These are phyloP conservation scores for Drosophila testacea DNA, from an alignment of 2,888 invertebrate genomes.

Conservation along the genomic window DNA sequence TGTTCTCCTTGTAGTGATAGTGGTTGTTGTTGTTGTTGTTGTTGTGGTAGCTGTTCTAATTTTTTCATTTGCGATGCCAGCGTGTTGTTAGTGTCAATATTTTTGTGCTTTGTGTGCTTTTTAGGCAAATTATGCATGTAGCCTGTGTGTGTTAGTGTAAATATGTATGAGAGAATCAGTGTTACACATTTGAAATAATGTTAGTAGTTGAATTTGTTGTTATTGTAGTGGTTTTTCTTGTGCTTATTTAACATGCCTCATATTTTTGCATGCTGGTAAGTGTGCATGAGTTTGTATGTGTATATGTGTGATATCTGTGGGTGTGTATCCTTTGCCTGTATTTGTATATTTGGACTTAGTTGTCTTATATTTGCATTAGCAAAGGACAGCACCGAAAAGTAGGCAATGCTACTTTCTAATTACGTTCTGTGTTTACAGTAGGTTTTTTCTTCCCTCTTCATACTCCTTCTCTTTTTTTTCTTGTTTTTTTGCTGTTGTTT, in stretches of 20 bases:
- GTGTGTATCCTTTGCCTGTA: slow-evolving; percentile 12
- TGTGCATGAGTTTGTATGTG: slow-evolving; percentile 3
- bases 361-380: slow-evolving; percentile 73
- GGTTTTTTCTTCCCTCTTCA: slow-evolving; percentile 3
- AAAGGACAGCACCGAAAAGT: slow-evolving; percentile 65
- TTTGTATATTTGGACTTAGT: slow-evolving; percentile 69
- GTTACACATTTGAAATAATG: slow-evolving; percentile 29
- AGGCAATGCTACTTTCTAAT: slow-evolving; percentile 68
- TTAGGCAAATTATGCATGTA: slow-evolving; percentile 25
- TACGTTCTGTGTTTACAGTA: slow-evolving; percentile 38
- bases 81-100: slow-evolving; percentile 50
- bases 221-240: slow-evolving; percentile 6
- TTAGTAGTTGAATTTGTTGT: slow-evolving; percentile 13
- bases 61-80: slow-evolving; percentile 24
- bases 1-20: slow-evolving; percentile 21
- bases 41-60: slow-evolving; percentile 13
- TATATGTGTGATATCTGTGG: slow-evolving; percentile 21
- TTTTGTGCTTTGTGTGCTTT: slow-evolving; percentile 32
- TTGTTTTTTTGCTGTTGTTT: slow-evolving; percentile 12
- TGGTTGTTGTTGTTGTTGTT: slow-evolving; percentile 1
- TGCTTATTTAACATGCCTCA: slow-evolving; percentile 50
- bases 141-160: slow-evolving; percentile 16
- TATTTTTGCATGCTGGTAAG: slow-evolving; percentile 14
- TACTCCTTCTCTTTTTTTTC: slow-evolving; percentile 1
- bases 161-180: neutral